Conservation (phyloP, 1,140 invertebrate species). For the Drosophila pallidifrons region DNA sequence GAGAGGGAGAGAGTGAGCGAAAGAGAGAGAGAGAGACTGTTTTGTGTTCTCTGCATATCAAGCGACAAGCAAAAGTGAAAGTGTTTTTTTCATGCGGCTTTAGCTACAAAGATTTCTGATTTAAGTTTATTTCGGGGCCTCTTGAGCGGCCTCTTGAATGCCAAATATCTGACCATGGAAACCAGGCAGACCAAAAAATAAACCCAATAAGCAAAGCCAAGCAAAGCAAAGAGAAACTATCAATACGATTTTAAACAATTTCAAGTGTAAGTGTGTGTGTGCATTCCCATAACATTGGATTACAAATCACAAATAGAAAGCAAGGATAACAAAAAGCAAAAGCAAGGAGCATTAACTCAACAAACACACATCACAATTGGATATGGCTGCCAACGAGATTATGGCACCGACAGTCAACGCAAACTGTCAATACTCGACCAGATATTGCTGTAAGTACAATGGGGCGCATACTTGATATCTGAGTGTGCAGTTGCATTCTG, state of each 20-base stretch:
- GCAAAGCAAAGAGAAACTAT: conserved; percentile 65
- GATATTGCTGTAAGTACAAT: conserved; percentile 81
- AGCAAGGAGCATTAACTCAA: neutral
- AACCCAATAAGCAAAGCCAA: conserved; percentile 37
- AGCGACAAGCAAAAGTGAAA: conserved; percentile 70
- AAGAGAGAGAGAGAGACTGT: conserved; percentile 37
- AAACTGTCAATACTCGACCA: conserved; percentile 82
- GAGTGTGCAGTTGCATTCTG: neutral
- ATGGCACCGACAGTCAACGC: conserved; percentile 83
- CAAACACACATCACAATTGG: conserved; percentile 46
- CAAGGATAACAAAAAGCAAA: conserved; percentile 49
- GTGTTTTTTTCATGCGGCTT: conserved; percentile 47
- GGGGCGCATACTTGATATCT: conserved; percentile 6
- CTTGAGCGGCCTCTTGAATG: conserved; percentile 72
- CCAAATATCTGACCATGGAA: conserved; percentile 70
- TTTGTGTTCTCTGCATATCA: conserved; percentile 74
- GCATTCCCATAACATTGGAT: conserved; percentile 53
- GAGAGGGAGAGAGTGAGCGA: neutral
- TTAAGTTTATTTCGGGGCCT: conserved; percentile 36
- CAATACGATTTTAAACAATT: conserved; percentile 10
- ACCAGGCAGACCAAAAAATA: conserved; percentile 45
- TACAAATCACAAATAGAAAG: conserved; percentile 26
- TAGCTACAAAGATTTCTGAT: conserved; percentile 13
- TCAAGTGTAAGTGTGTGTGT: conserved; percentile 6
- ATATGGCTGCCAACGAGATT: conserved; percentile 84